Evolutionary conservation across 2,888 invertebrate genomes (phyloP).

Genomic region (Masnerella sp.): DNA sequence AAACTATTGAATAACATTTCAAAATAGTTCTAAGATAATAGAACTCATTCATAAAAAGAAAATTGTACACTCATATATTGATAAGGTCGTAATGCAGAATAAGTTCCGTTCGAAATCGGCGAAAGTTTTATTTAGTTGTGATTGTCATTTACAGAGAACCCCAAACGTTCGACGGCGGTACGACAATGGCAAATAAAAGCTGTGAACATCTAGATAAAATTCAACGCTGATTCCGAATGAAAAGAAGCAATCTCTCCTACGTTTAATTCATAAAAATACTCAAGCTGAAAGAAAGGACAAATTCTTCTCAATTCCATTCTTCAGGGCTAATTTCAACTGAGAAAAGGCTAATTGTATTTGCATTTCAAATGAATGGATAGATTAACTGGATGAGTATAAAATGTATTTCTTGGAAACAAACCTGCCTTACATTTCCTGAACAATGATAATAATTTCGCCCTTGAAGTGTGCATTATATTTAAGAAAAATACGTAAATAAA

Average conservation of each 20-base stretch:
- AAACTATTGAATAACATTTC: too few relatives aligned
- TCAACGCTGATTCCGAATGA: constrained; percentile 60
- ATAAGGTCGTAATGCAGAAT: background rate
- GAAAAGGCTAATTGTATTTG: constrained; percentile 54
- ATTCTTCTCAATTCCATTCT: constrained; percentile 43
- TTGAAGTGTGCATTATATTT: background rate
- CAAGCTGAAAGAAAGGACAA: constrained; percentile 52
- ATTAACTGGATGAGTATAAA: constrained; percentile 41
- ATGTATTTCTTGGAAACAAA: constrained; percentile 40
- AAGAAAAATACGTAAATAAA: background rate
- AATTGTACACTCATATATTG: too few relatives aligned
- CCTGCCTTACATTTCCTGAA: background rate
- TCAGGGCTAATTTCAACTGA: constrained; percentile 46
- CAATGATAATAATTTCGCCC: constrained; percentile 8
- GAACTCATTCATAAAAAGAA: too few relatives aligned
- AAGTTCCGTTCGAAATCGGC: constrained; percentile 23
- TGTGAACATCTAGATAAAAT: constrained; percentile 59
- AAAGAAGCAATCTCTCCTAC: constrained; percentile 64
- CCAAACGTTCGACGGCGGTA: constrained; percentile 28
- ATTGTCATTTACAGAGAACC: constrained; percentile 41
- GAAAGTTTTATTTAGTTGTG: constrained; percentile 40
- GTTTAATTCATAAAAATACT: constrained; percentile 70
- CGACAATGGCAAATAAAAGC: constrained; percentile 50
- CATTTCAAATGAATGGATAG: constrained; percentile 49
- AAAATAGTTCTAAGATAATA: too few relatives aligned